phyloP scores from a whole-genome alignment of 2,888 invertebrate species.

The Parascotia fuliginaria region DNA sequence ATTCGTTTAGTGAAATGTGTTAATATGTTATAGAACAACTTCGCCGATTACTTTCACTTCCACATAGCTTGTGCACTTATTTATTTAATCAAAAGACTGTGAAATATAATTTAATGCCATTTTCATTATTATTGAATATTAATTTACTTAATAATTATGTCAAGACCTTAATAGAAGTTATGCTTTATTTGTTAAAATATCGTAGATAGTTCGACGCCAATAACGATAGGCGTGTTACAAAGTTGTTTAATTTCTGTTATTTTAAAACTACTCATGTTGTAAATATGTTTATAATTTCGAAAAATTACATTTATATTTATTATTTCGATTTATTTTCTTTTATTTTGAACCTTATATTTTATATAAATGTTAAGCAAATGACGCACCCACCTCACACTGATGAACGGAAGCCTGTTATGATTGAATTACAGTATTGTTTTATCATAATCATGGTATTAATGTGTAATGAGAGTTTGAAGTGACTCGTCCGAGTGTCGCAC shows the following conservation, averaged over 20 bases:
- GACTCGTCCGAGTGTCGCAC: slow-evolving; percentile 41
- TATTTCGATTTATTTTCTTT: slow-evolving; percentile 65
- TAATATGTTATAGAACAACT: slow-evolving; percentile 21
- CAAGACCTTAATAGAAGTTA: slow-evolving; percentile 50
- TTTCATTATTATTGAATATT: slow-evolving; percentile 61
- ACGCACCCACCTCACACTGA: slow-evolving; percentile 68
- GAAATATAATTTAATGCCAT: slow-evolving; percentile 76
- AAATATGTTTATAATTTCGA: slow-evolving; percentile 78
- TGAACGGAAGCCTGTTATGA: slow-evolving; percentile 23
- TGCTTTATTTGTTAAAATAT: slow-evolving; percentile 52
- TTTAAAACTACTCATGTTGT: slow-evolving; percentile 74
- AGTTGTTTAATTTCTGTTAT: slow-evolving; percentile 62
- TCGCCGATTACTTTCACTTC: slow-evolving; percentile 23
- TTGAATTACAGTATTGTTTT: slow-evolving; percentile 20
- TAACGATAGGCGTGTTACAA: slow-evolving; percentile 54
- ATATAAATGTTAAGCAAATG: slow-evolving; percentile 67
- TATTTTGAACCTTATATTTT: slow-evolving; percentile 52
- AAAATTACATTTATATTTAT: slow-evolving; percentile 83
- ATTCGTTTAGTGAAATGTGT: slow-evolving; percentile 27
- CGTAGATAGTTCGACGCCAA: slow-evolving; percentile 45
- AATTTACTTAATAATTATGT: slow-evolving; percentile 58
- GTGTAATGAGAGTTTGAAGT: slow-evolving; percentile 48
- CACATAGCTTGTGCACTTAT: slow-evolving; percentile 58
- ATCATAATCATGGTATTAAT: slow-evolving; percentile 33
- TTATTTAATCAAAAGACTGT: slow-evolving; percentile 77